Base-by-base conservation (phyloP, 2,113 vertebrate genomes). In the Apteryx owenii region DNA sequence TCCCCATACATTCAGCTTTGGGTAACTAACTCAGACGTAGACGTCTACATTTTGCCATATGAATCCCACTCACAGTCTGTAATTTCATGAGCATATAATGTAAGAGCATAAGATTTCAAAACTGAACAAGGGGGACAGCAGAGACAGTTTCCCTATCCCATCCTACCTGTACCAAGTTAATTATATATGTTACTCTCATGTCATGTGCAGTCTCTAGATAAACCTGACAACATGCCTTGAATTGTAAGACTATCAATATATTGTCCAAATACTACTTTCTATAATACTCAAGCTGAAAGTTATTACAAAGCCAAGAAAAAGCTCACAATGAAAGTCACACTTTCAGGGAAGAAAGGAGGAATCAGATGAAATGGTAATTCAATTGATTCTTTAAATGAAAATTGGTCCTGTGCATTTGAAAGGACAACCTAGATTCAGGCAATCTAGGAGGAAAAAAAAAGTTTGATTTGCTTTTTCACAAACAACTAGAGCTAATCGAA, bases 1-100 rank as follows among this genome's bases (percentile, higher is more conserved):
- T 95, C 93, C 95, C 90, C 92, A 86, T 92, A 90, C 64, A 93
- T 82, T 46, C 91, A 96, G 76, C 76, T 76, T 95, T 94, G 82
- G 62, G 93, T 96, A 95, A 97, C 93, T 96, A 96, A 96, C 92
- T 95, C 95, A 91, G 79, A 95, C 66, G 79, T 95, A 90, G 92
- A 96, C 79, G 29, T 95, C 95, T 96, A 92, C 95, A 90, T 95
- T 95, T 96, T 81, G 76, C 95, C 68, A 85, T 77, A 62, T 15
- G 72, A 96, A 90, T 94, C 96, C 96, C 95, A 96, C 96, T 97
- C 96, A 97, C 96, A 96, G 96, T 90, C 96, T 97, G 95, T 64
- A 94, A 88, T 90, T 93, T 85, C 85, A 72, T 15, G 0, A 77
- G 82, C 6, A 17, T 22, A 85, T 85, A 80, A 50, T 70, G 79